These are phyloP conservation scores for Epiblema foenella DNA, from an alignment of 2,888 invertebrate species.

Conservation along the genomic window DNA sequence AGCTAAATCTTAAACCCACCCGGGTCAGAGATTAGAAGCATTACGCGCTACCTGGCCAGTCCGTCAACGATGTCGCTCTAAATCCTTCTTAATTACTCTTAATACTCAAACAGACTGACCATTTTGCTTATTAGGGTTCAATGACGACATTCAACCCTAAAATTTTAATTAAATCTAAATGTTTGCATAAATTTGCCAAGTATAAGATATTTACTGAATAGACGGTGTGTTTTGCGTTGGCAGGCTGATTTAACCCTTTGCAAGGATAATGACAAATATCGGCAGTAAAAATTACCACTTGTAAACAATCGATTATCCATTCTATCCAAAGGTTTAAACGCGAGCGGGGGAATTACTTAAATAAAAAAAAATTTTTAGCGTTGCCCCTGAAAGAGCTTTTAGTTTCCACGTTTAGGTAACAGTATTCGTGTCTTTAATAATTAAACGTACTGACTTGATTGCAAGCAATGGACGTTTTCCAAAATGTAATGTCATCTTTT, in stretches of 20 bases:
- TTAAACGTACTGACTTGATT: background rate
- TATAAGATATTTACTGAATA: slow-evolving; percentile 18
- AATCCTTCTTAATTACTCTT: slow-evolving; percentile 44
- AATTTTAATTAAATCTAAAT: slow-evolving; percentile 40
- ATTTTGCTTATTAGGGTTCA: slow-evolving; percentile 41
- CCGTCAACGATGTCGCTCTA: slow-evolving; percentile 32
- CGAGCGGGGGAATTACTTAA: slow-evolving; percentile 1
- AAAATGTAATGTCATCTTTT: background rate
- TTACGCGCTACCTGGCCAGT: slow-evolving; percentile 34
- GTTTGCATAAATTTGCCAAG: slow-evolving; percentile 31
- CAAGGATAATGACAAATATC: background rate
- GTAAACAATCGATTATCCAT: background rate
- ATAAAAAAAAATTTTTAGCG: background rate
- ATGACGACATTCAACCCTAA: slow-evolving; percentile 27
- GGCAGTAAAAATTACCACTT: background rate
- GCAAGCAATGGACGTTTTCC: background rate
- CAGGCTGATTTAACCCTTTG: slow-evolving; percentile 1
- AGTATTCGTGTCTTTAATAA: background rate
- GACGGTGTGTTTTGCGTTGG: slow-evolving; percentile 8
- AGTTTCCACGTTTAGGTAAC: background rate
- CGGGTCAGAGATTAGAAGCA: slow-evolving; percentile 31
- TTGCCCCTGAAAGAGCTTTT: background rate
- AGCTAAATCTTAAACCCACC: slow-evolving; percentile 29
- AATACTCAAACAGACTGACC: slow-evolving; percentile 43
- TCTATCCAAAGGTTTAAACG: background rate